Base-by-base conservation (phyloP, 2,797 vertebrate genomes). In the Luscinia megarhynchos region DNA sequence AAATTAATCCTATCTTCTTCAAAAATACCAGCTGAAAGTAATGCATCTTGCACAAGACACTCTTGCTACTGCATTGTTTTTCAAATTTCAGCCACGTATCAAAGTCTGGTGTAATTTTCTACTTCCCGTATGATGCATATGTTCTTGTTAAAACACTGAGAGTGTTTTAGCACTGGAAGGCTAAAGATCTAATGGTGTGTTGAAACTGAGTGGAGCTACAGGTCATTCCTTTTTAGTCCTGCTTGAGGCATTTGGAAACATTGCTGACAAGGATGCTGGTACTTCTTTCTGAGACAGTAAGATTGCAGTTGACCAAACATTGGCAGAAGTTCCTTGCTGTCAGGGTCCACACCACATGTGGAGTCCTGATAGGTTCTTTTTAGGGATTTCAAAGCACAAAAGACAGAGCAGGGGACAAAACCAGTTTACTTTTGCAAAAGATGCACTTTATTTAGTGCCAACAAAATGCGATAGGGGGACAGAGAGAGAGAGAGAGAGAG, bases 1-100 rank as follows among this genome's bases (percentile, higher is more conserved):
- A 90, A 95, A 89, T 70, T 80, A 90, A 94, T 90, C 66, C 32
- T 63, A 4, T 86, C 82, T 90, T 75, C 21, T 76, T 69, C 17
- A 70, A 24, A 87, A 82, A 84, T 80, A 29, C 61, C 80, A 61
- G 38, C 73, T 90, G 61, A 76, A 74, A 61, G 16, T 57, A 78
- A 68, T 76, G 48, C 2, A 16, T 89, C 53, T 90, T 89, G 50
- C 53, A 62, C 55, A 74, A 84, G 84, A 72, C 6, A 11, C 22
- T 74, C 55, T 43, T 72, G 22, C 46, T 66, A 17, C 34, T 63
- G 10, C 34, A 75, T 78, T 51, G 23, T 34, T 74, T 63, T 87
- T 64, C 27, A 64, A 48, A 79, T 86, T 87, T 53, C 69, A 78
- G 58, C 40, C 63, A 46, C 17, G 0, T 59, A 15, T 16, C 2